These are phyloP conservation scores for Sternarchorhynchus goeldii DNA, from an alignment of 2,797 vertebrate genomes.

Conservation along the genomic window DNA sequence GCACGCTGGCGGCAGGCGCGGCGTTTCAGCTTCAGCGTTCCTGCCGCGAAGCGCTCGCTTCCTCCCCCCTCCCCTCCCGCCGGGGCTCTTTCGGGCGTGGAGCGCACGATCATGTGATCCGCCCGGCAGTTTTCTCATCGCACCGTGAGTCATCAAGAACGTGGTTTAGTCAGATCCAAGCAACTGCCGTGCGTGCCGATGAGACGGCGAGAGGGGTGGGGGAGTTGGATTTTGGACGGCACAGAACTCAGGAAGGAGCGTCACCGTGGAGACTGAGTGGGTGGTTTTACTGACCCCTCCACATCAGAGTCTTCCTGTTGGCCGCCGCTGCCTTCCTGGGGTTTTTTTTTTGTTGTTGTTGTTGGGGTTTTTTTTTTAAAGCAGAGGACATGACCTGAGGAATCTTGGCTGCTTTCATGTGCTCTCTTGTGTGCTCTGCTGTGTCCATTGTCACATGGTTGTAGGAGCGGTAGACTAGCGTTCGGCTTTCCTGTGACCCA, in stretches of 20 bases:
- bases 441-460: slow-evolving; percentile 51
- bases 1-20: slow-evolving; percentile 38
- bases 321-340: slow-evolving; percentile 3
- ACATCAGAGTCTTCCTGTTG: slow-evolving; percentile 15
- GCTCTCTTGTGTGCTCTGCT: slow-evolving; percentile 49
- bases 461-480: slow-evolving; percentile 46
- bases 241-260: slow-evolving; percentile 10
- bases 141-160: slow-evolving; percentile 72
- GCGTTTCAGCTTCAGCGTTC: slow-evolving; percentile 51
- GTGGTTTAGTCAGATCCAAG: slow-evolving; percentile 66
- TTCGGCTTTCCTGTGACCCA: slow-evolving; percentile 47
- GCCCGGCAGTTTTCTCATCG: slow-evolving; percentile 63
- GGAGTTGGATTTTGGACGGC: neutral
- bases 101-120: slow-evolving; percentile 63
- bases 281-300: slow-evolving; percentile 15
- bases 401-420: slow-evolving; percentile 53
- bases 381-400: slow-evolving; percentile 24
- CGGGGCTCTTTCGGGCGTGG: slow-evolving; percentile 48
- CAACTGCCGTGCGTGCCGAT: slow-evolving; percentile 43
- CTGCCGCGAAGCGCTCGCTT: slow-evolving; percentile 54
- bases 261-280: slow-evolving; percentile 9
- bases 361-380: too few relatives aligned
- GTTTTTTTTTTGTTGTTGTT: too few relatives aligned
- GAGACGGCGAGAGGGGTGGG: slow-evolving; percentile 20
- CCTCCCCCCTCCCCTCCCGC: slow-evolving; percentile 9